Conservation (phyloP, 1,140 invertebrate species). For the Drosophila parvula region DNA sequence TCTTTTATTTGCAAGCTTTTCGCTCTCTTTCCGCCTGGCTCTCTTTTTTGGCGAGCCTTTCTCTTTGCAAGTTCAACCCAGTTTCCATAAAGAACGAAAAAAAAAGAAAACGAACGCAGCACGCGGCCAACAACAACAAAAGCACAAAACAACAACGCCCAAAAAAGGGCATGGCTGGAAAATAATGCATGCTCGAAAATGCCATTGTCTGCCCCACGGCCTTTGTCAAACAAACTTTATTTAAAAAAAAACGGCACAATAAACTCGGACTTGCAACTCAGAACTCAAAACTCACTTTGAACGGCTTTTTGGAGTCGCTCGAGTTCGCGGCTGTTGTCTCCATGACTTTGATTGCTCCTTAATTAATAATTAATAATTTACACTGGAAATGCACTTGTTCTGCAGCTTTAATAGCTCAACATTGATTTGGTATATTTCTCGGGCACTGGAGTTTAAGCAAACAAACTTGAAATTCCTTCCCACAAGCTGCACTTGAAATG, state of each 20-base stretch:
- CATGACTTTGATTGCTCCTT: slow-evolving; percentile 53
- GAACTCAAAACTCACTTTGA: slow-evolving; percentile 65
- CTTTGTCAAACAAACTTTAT: background rate
- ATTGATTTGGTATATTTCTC: slow-evolving; percentile 7
- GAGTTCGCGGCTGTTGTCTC: slow-evolving; percentile 50
- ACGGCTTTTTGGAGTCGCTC: slow-evolving; percentile 67
- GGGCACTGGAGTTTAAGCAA: slow-evolving; percentile 11
- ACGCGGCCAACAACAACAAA: slow-evolving; percentile 55
- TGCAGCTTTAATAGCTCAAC: slow-evolving; percentile 8
- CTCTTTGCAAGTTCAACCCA: slow-evolving; percentile 50
- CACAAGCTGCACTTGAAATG: slow-evolving; percentile 57
- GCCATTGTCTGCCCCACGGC: slow-evolving; percentile 18
- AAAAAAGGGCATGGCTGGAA: slow-evolving; percentile 68
- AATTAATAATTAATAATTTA: slow-evolving; percentile 13
- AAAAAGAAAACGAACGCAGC: slow-evolving; percentile 30
- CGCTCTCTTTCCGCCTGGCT: slow-evolving; percentile 2
- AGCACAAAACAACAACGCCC: slow-evolving; percentile 55
- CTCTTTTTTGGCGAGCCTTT: background rate
- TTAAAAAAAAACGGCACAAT: background rate
- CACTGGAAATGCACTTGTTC: slow-evolving; percentile 12
- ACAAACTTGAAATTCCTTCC: slow-evolving; percentile 42
- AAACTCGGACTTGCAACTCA: background rate
- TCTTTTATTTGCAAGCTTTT: slow-evolving; percentile 32
- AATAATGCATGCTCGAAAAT: slow-evolving; percentile 20
- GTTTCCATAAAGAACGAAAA: slow-evolving; percentile 45